Base-by-base conservation (phyloP, 1,140 invertebrate species). In the Hylaeus anthracinus region DNA sequence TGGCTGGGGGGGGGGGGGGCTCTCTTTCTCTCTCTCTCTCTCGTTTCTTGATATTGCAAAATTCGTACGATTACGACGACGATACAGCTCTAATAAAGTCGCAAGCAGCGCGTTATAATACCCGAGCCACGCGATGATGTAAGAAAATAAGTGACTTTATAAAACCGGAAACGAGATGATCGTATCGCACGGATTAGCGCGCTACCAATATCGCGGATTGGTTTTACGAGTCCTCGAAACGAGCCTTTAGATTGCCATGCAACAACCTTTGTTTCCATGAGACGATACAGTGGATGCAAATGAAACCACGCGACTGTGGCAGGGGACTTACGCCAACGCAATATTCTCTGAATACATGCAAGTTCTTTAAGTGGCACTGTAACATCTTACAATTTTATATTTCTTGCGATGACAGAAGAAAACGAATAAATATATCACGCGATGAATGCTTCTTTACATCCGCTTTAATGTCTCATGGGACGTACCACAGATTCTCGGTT, bases 91-190 rank as follows among this genome's bases (percentile, higher is more conserved):
- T 53, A 43, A 73, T 73, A 65, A 79, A 71, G 15, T 58, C 61
- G 48, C 5, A 48, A 63, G 56, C 39, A 4, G n/a, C 48, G 51
- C 43, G 61, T 61, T 15, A 55, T 8, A 9, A 12, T 15, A 9
- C 66, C 39, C 10, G 55, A 60, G 48, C 66, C 53, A n/a, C 66
- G 56, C 64, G 43, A 3, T 48, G 76, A 39, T 73, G 72, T 73
- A 79, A 65, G 71, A 79, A 79, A 73, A 73, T 73, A 72, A 72
- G 76, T 79, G 39, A 73, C 51, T 73, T 79, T 79, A 72, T 79
- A 55, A 73, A 79, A 79, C 77, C 14, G 51, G 60, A 56, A 73
- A 73, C 51, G 51, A 73, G 53, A 55, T 39, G 64, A 79, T 63
- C 55, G 37, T 60, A 37, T 45, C 12, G 45, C 60, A 26, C 41